Conservation (phyloP, 2,113 vertebrate genomes). For the Cervus canadensis region DNA sequence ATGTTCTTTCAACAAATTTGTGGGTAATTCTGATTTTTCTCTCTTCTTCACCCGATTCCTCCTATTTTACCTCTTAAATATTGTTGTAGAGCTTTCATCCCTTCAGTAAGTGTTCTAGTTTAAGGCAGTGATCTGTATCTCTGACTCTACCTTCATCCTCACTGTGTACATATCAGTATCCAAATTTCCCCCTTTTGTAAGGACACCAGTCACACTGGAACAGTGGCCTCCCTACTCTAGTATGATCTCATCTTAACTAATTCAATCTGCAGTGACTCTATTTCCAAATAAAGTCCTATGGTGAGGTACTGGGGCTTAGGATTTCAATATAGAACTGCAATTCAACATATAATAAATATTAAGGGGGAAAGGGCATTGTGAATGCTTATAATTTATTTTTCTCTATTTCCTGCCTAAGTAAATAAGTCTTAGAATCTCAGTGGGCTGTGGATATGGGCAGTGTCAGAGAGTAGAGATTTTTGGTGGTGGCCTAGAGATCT, state of each 20-base stretch:
- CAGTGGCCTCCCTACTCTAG: neutral
- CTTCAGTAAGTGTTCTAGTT: neutral
- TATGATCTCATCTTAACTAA: neutral
- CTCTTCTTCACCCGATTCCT: neutral
- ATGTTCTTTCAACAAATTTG: neutral
- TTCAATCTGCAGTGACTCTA: neutral
- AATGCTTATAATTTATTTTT: neutral
- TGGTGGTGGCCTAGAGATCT: neutral
- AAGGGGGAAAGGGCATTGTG: too few species aligned
- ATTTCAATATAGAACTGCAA: neutral
- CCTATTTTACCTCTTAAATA: neutral
- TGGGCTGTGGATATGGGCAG: rapidly evolving
- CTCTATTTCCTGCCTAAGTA: neutral
- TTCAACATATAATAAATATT: neutral
- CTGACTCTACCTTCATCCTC: neutral
- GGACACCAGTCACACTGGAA: neutral
- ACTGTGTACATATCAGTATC: neutral
- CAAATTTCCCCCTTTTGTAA: neutral
- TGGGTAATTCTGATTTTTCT: neutral
- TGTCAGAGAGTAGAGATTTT: neutral
- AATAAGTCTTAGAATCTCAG: neutral
- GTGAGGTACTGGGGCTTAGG: neutral
- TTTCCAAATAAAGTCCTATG: neutral
- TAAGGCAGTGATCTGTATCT: neutral
- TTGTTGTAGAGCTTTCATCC: neutral